A percentile compares a stretch with the other conserved stretches of the same genome.
Conservation (phyloP, 2,888 invertebrate species). For the Cheilosia impressa region DNA sequence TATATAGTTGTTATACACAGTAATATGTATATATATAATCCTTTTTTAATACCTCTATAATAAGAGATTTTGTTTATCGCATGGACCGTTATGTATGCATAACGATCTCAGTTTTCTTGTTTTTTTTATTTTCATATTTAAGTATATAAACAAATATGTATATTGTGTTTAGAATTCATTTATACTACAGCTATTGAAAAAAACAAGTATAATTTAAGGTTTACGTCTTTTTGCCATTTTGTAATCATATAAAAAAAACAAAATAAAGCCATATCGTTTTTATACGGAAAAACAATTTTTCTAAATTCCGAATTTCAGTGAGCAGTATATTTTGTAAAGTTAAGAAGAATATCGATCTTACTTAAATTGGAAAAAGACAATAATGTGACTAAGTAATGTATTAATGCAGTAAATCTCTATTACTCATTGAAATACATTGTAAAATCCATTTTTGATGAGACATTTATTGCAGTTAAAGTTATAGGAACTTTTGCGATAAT, state of each 20-base stretch:
- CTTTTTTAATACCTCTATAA: slow-evolving; percentile 56
- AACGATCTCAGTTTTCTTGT: slow-evolving; percentile 13
- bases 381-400: not conserved
- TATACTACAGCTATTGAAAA: not conserved
- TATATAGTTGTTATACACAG: slow-evolving; percentile 74
- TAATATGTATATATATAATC: slow-evolving; percentile 61
- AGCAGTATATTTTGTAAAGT: slow-evolving; percentile 34
- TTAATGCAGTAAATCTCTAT: slow-evolving; percentile 11
- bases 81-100: slow-evolving; percentile 54
- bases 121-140: not conserved
- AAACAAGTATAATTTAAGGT: too few species aligned
- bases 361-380: not conserved
- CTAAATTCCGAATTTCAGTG: slow-evolving; percentile 43
- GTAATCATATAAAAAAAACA: too few species aligned
- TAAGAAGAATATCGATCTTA: too few species aligned
- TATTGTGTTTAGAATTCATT: slow-evolving; percentile 4
- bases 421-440: not conserved
- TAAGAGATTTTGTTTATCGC: slow-evolving; percentile 61
- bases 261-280: too few species aligned
- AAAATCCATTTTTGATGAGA: not conserved
- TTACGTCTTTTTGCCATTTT: too few species aligned
- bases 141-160: slow-evolving; percentile 5
- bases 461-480: slow-evolving; percentile 58
- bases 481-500: slow-evolving; percentile 76
- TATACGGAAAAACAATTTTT: not conserved